Conservation (phyloP, 2,888 invertebrate species). For the Leptinotarsa juncta region DNA sequence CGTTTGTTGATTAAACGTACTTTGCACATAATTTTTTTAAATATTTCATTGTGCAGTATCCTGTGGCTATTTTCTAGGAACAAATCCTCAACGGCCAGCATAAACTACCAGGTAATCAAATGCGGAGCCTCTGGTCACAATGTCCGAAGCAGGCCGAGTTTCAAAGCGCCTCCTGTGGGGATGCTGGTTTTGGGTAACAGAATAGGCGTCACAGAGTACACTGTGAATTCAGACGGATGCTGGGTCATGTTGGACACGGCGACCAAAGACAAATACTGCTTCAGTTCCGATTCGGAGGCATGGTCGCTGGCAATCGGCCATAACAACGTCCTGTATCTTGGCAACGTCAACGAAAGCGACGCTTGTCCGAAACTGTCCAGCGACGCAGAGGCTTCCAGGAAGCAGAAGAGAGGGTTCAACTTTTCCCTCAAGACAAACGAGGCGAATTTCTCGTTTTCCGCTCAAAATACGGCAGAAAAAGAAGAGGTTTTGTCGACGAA, state of each 20-base stretch:
- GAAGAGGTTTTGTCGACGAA: conserved; percentile 56
- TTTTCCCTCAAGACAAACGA: conserved; percentile 65
- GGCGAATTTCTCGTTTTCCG: conserved; percentile 45
- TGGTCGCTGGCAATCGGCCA: conserved; percentile 78
- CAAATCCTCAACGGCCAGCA: conserved; percentile 48
- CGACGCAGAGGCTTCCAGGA: conserved; percentile 47
- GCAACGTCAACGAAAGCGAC: conserved; percentile 64
- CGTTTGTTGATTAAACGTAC: too few relatives aligned
- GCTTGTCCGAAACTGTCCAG: conserved; percentile 49
- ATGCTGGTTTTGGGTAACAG: conserved; percentile 74
- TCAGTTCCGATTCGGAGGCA: conserved; percentile 75
- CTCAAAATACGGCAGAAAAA: conserved; percentile 41
- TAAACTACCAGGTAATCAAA: conserved; percentile 75
- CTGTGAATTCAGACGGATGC: conserved; percentile 73
- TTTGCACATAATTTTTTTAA: too few relatives aligned
- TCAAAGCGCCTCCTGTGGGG: conserved; percentile 78
- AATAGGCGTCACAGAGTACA: conserved; percentile 74
- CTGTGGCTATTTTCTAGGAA: conserved; percentile 33
- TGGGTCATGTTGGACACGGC: conserved; percentile 75
- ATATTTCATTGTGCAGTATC: neutral
- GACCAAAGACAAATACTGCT: conserved; percentile 74
- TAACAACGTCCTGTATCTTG: conserved; percentile 74
- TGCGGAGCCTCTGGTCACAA: conserved; percentile 84
- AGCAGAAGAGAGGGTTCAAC: conserved; percentile 70
- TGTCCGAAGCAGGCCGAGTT: conserved; percentile 74